Evolutionary conservation across 2,113 vertebrate species (phyloP).

Genomic region (Nannospalax galili): DNA sequence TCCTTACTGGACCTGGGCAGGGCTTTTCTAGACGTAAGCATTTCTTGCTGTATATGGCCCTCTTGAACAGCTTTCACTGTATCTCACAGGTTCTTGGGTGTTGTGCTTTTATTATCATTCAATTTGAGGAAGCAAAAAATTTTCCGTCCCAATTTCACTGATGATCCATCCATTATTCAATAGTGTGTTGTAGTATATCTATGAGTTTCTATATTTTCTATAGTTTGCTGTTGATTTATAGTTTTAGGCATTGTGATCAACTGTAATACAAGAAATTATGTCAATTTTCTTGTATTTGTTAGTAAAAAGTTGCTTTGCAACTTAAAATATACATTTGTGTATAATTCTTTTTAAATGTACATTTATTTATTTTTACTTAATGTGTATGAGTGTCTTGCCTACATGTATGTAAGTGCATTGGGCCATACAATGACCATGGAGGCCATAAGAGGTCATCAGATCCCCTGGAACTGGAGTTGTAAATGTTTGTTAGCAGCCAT

Average conservation of each 20-base stretch:
- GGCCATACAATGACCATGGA: no score
- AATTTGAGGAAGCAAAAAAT: background rate
- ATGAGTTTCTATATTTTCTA: background rate
- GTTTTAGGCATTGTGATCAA: background rate
- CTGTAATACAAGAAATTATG: background rate
- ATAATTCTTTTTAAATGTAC: no score
- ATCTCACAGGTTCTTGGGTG: background rate
- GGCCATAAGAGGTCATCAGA: no score
- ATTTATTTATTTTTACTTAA: no score
- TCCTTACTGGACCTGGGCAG: background rate
- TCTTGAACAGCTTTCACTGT: background rate
- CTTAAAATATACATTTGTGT: no score
- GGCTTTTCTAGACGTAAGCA: background rate
- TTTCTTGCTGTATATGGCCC: background rate
- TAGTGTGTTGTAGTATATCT: background rate
- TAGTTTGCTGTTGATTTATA: background rate
- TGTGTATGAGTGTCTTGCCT: no score
- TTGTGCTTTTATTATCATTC: background rate
- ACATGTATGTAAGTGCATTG: no score
- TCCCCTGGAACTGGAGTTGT: no score
- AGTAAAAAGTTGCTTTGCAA: background rate
- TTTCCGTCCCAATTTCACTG: background rate
- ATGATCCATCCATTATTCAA: background rate
- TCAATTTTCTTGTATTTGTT: background rate
- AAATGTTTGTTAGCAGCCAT: no score